Base-by-base conservation (phyloP, 2,888 invertebrate genomes). In the Panorpa germanica region DNA sequence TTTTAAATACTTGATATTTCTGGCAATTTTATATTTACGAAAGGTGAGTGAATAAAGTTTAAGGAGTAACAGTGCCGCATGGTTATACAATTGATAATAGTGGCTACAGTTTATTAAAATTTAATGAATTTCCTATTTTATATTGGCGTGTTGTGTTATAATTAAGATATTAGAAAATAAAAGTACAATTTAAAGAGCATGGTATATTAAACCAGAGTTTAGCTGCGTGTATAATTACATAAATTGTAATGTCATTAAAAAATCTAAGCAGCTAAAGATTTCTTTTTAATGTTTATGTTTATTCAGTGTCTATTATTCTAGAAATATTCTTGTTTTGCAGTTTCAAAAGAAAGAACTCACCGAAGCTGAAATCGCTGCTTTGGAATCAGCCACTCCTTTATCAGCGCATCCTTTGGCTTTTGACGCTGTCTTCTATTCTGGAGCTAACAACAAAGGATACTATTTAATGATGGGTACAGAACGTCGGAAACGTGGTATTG, bases 341-440 rank as follows among this genome's bases (percentile, higher is more conserved):
- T 13, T 13, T 14, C n/a, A 28, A 13, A 14, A 36, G 50, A 48
- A 15, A 34, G 42, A 33, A 41, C 24, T 41, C 28, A 47, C 47
- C 3, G 43, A 45, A 32, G 43, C 35, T 25, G 40, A 40, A 16
- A 39, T 42, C 12, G 49, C 51, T 27, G 49, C 54, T 8, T 49
- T 67, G 46, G 68, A 69, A 32, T 48, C 46, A 30, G 50, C 59
- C 2, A 65, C 67, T 43, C 41, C 41, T 5, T 44, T 69, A 13
- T 56, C 61, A 1, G 38, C 44, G 10, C 55, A 64, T 39, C 53
- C 60, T 3, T 48, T 55, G 38, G 59, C 59, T 13, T 78, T 78
- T 37, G 81, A 82, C 49, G 78, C 78, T 4, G 70, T 78, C 2
- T 80, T 77, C 48, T 75, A 81, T 49, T 73, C 77, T 50, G 73